Evolutionary conservation across 2,888 invertebrate species (phyloP).

Genomic region (Philaethria dido): DNA sequence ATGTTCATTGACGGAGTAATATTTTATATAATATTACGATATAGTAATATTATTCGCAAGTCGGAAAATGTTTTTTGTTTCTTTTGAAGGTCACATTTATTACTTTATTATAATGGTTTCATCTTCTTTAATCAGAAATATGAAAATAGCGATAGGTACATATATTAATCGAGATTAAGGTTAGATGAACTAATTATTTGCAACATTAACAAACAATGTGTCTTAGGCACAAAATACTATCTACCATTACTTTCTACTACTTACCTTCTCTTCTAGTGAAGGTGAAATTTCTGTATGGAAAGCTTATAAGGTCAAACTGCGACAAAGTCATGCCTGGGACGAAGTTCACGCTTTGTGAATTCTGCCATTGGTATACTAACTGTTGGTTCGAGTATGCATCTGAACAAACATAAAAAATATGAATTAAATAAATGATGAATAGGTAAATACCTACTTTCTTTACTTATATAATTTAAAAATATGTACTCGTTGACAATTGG

Average conservation of each 20-base stretch:
- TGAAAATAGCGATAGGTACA: background rate
- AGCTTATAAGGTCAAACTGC: slow-evolving; percentile 96
- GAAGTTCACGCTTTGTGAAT: slow-evolving; percentile 91
- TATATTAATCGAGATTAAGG: too few species aligned
- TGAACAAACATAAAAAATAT: slow-evolving; percentile 58
- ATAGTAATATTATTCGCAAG: too few species aligned
- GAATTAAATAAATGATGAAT: background rate
- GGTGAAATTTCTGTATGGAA: slow-evolving; percentile 92
- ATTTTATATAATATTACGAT: background rate
- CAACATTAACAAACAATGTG: background rate
- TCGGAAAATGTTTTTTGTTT: background rate
- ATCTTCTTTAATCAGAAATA: background rate
- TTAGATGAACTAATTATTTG: background rate
- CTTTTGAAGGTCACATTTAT: background rate
- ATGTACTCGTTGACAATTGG: too few species aligned
- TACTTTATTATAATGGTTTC: background rate
- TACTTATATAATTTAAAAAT: background rate
- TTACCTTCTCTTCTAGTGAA: slow-evolving; percentile 91
- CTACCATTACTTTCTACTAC: slow-evolving; percentile 25
- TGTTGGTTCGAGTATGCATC: slow-evolving; percentile 95
- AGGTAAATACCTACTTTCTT: background rate
- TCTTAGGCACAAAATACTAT: background rate
- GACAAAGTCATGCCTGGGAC: slow-evolving; percentile 96
- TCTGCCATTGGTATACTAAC: slow-evolving; percentile 94
- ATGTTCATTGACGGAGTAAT: slow-evolving; percentile 1